Conservation (phyloP, 2,797 vertebrate species). For the Scolopax rusticola region DNA sequence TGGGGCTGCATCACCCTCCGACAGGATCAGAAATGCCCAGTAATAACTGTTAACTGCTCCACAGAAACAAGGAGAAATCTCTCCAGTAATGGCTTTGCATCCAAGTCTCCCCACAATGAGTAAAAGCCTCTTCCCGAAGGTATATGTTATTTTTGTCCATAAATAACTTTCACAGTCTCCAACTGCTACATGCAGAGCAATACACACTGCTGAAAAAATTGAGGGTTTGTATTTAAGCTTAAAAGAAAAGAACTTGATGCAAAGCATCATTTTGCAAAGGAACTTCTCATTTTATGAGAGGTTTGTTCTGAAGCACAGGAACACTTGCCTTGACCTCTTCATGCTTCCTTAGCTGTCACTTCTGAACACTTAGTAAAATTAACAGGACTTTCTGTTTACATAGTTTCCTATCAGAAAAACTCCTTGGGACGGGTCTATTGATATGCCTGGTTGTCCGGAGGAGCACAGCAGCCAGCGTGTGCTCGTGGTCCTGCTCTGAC, state of each 20-base stretch:
- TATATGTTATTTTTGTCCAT: background rate
- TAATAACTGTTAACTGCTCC: constrained; percentile 19
- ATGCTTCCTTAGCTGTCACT: background rate
- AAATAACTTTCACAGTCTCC: background rate
- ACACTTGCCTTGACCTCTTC: background rate
- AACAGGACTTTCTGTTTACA: background rate
- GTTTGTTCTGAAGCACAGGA: background rate
- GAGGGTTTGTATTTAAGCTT: background rate
- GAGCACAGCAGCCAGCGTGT: background rate
- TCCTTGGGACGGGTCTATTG: background rate
- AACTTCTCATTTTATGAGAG: background rate
- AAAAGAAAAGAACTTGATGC: background rate
- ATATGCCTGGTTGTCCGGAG: background rate
- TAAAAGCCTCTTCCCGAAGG: background rate
- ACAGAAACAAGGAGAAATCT: background rate
- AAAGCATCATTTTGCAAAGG: background rate
- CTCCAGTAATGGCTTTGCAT: background rate
- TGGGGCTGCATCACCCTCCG: background rate
- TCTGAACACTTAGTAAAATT: background rate
- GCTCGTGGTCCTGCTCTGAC: background rate
- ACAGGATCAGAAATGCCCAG: background rate
- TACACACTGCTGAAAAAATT: background rate
- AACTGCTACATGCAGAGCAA: background rate
- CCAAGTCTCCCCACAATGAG: background rate
- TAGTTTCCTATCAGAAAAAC: background rate